Conservation (phyloP, 2,113 vertebrate species). For the Corynorhinus townsendii region DNA sequence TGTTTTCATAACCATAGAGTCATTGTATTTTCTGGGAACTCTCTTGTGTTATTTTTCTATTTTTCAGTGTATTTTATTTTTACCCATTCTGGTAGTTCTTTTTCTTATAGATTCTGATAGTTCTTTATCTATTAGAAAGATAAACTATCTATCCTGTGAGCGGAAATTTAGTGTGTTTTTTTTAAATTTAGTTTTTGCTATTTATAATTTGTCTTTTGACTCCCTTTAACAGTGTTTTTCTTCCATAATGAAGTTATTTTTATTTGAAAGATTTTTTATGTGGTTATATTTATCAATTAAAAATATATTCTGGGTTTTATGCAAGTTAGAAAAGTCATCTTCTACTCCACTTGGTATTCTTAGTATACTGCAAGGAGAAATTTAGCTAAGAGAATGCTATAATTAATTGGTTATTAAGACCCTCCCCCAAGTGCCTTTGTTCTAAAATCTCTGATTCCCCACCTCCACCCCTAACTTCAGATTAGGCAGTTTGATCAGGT, state of each 20-base stretch:
- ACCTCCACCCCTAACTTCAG: background rate
- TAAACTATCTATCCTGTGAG: background rate
- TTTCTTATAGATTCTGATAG: conserved; percentile 19
- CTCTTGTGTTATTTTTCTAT: background rate
- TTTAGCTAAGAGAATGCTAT: background rate
- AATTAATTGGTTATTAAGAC: background rate
- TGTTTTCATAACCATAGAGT: conserved; percentile 36
- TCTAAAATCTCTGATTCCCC: background rate
- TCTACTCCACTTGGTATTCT: background rate
- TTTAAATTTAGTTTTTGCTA: background rate
- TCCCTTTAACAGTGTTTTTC: background rate
- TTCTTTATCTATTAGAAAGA: conserved; percentile 12
- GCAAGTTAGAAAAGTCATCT: background rate
- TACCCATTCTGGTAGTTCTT: background rate
- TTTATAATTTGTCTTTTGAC: conserved; percentile 23
- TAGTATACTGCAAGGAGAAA: background rate
- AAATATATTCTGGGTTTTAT: conserved; percentile 29
- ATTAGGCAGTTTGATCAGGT: conserved; percentile 36
- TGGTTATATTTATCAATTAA: conserved; percentile 18
- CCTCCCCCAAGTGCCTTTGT: background rate
- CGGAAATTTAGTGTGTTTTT: background rate
- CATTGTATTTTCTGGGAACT: conserved; percentile 28
- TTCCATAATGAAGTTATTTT: conserved; percentile 9
- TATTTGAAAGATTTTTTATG: background rate
- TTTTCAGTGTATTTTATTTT: conserved; percentile 34